Percentiles rank a stretch among this genome's conserved stretches.
Evolutionary conservation across 2,888 invertebrate species (phyloP).

Genomic region (Caenorhabditis sulstoni): DNA sequence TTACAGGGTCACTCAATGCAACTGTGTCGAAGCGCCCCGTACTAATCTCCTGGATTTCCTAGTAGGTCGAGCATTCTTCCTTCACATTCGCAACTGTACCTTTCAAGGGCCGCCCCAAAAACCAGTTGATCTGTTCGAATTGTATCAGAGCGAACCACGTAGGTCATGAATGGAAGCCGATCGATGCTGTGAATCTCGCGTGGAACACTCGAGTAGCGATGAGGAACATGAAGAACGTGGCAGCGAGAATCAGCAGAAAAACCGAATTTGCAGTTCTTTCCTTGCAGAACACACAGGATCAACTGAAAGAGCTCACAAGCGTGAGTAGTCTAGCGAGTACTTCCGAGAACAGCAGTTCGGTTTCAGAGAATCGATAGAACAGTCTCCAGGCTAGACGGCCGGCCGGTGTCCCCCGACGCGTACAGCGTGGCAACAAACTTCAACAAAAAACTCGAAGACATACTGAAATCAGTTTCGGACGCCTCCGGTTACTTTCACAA

Average conservation of each 20-base stretch:
- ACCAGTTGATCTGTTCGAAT: conserved; percentile 14
- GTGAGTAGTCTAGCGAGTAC: too few species aligned
- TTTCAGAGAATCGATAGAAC: too few species aligned
- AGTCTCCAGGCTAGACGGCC: too few species aligned
- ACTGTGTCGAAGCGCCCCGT: neutral
- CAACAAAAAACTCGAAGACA: too few species aligned
- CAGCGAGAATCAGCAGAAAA: neutral
- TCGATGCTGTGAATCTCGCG: neutral
- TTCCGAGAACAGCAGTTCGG: too few species aligned
- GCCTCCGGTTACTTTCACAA: too few species aligned
- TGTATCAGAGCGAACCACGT: conserved; percentile 1
- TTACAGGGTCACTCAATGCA: conserved; percentile 22
- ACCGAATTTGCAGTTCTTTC: neutral
- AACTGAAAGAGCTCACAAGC: neutral
- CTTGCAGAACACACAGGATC: neutral
- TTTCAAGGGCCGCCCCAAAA: conserved; percentile 12
- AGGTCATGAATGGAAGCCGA: conserved; percentile 16
- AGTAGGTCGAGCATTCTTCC: neutral
- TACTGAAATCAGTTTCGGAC: too few species aligned
- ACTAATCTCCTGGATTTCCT: conserved; percentile 18
- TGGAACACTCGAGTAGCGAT: neutral
- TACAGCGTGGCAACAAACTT: too few species aligned
- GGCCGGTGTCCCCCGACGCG: too few species aligned
- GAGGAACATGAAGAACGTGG: neutral
- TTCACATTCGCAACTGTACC: neutral